A percentile compares a stretch with the other conserved stretches of the same genome.
Evolutionary conservation across 2,888 invertebrate genomes (phyloP).

Genomic region (Sinodicranocentrus sp.): DNA sequence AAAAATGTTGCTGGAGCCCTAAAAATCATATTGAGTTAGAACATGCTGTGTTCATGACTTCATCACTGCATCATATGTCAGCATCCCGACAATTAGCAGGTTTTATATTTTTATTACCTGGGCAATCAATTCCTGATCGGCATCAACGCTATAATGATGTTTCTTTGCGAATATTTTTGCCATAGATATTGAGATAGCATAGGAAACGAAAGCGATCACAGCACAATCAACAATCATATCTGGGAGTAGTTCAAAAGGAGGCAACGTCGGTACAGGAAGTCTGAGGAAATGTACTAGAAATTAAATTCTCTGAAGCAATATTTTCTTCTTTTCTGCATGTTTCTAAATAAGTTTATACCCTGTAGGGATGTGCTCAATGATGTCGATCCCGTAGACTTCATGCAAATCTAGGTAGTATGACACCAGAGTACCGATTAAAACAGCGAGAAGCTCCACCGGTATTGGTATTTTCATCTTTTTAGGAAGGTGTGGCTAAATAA

Average conservation of each 20-base stretch:
- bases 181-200: constrained; percentile 87
- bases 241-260: constrained; percentile 79
- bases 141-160: constrained; percentile 84
- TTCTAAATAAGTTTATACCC: constrained; percentile 82
- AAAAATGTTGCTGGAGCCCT: constrained; percentile 85
- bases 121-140: constrained; percentile 87
- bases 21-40: constrained; percentile 52
- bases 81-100: no score
- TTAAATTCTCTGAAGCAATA: constrained; percentile 78
- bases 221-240: constrained; percentile 81
- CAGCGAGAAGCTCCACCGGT: constrained; percentile 90
- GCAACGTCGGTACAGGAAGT: constrained; percentile 82
- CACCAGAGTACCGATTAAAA: constrained; percentile 85
- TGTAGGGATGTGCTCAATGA: constrained; percentile 89
- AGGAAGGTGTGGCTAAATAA: constrained; percentile 83
- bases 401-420: constrained; percentile 80
- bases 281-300: constrained; percentile 82
- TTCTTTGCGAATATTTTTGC: constrained; percentile 87
- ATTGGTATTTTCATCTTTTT: constrained; percentile 86
- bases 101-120: constrained; percentile 79
- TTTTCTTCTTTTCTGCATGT: neutral
- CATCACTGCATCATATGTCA: no score
- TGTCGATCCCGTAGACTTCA: constrained; percentile 81
- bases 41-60: neutral
- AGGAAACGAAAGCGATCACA: constrained; percentile 85